A percentile compares a stretch with the other conserved stretches of the same genome.
Conservation (phyloP, 2,113 vertebrate genomes). For the mouse (Mus musculus) region GRCm39 chr19:15611001-15611500, state of each 20-base stretch:
- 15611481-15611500: conserved; percentile 33
- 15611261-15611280: conserved; percentile 67
- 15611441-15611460: not conserved
- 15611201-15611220: conserved; percentile 41
- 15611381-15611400: conserved; percentile 60
- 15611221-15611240: conserved; percentile 69
- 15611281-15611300: conserved; percentile 73
- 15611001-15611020: conserved; percentile 31
- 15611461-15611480: conserved; percentile 19
- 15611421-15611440: conserved; percentile 47
- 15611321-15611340: conserved; percentile 65
- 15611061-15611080: conserved; percentile 5
- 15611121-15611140: conserved; percentile 65
- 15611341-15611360: conserved; percentile 62
- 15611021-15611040: conserved; percentile 59
- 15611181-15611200: conserved; percentile 70
- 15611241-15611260: conserved; percentile 69
- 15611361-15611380: conserved; percentile 73
- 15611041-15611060: conserved; percentile 41
- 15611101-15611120: conserved; percentile 63
- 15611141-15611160: conserved; percentile 62
- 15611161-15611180: conserved; percentile 61
- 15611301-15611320: conserved; percentile 68
- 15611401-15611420: conserved; percentile 50
- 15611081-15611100: conserved; percentile 40